Conservation (phyloP, 1,140 invertebrate species). For the Drosophila equinoxialis region DNA sequence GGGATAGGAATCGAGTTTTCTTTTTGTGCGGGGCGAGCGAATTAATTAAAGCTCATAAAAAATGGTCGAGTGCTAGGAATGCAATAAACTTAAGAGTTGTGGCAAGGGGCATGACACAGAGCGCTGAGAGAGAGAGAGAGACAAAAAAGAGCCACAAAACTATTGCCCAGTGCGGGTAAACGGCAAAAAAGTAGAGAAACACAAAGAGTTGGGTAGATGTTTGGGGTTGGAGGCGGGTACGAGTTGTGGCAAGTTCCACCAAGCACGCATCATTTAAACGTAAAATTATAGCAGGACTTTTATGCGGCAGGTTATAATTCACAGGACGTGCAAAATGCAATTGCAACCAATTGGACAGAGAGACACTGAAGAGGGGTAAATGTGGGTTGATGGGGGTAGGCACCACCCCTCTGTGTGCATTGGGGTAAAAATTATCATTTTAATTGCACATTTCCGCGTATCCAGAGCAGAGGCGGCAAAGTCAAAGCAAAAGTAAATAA, state of each 20-base stretch:
- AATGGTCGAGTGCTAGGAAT: constrained; percentile 69
- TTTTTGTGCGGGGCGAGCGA: constrained; percentile 39
- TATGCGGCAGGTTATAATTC: constrained; percentile 77
- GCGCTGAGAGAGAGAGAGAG: not conserved
- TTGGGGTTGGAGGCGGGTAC: not conserved
- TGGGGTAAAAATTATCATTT: constrained; percentile 71
- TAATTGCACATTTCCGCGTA: constrained; percentile 67
- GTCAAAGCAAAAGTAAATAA: constrained; percentile 65
- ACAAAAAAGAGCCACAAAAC: constrained; percentile 4
- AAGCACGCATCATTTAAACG: constrained; percentile 74
- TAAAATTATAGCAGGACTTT: constrained; percentile 75
- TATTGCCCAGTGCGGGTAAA: constrained; percentile 1
- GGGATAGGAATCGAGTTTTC: not conserved
- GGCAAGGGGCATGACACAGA: constrained; percentile 3
- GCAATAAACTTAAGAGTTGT: constrained; percentile 59
- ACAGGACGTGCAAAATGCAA: constrained; percentile 74
- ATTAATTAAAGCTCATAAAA: constrained; percentile 77
- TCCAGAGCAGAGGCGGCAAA: constrained; percentile 38
- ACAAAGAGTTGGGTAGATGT: not conserved
- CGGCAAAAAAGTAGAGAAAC: not conserved
- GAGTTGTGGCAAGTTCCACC: constrained; percentile 9
- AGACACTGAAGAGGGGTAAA: not conserved
- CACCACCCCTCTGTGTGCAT: constrained; percentile 4
- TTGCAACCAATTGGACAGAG: constrained; percentile 34
- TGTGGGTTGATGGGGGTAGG: constrained; percentile 16